phyloP scores from a whole-genome alignment of 1,140 invertebrate genomes.

The Arion vulgaris region DNA sequence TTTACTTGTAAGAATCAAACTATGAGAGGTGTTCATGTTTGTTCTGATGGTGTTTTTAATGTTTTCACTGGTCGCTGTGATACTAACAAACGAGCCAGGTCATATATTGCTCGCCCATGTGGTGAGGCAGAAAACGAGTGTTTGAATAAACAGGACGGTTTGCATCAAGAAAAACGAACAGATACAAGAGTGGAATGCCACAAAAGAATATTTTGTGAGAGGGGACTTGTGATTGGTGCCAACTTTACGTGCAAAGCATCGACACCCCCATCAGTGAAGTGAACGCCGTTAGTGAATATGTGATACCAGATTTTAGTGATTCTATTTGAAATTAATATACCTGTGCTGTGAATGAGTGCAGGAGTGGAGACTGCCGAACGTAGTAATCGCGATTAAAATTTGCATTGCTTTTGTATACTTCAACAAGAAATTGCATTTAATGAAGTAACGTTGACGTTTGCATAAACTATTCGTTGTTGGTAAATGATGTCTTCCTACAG shows the following conservation, averaged over 20 bases:
- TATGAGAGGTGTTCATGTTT: slow-evolving; percentile 42
- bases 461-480: too few species aligned
- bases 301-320: not conserved
- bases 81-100: slow-evolving; percentile 1
- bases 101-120: slow-evolving; percentile 29
- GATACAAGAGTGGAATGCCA: not conserved
- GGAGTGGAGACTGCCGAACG: too few species aligned
- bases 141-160: slow-evolving; percentile 34
- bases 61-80: slow-evolving; percentile 38
- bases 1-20: slow-evolving; percentile 35
- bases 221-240: not conserved
- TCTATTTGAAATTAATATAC: not conserved
- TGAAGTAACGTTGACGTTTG: too few species aligned
- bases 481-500: too few species aligned
- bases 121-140: slow-evolving; percentile 40
- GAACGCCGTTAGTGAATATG: not conserved
- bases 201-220: slow-evolving; percentile 16
- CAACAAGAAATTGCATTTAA: too few species aligned
- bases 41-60: slow-evolving; percentile 45
- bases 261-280: not conserved
- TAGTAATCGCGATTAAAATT: too few species aligned
- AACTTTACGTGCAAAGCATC: not conserved
- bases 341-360: too few species aligned
- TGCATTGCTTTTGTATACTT: too few species aligned
- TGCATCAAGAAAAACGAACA: slow-evolving; percentile 12